Evolutionary conservation across 2,888 invertebrate species (phyloP), one percentile per base, ranked within the genome.

Genomic region (Anoncus sp.): DNA sequence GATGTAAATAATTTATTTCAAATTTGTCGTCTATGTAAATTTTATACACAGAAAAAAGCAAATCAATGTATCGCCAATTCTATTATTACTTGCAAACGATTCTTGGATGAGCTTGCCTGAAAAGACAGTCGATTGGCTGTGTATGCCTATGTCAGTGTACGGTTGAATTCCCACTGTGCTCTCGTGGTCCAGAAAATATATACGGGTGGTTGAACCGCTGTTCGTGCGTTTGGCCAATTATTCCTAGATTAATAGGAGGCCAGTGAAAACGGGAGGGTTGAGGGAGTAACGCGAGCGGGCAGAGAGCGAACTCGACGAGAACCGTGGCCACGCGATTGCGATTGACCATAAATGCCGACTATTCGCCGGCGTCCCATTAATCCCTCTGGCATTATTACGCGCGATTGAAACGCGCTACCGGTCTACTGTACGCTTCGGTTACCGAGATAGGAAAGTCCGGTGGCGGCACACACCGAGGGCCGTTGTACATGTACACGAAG

Each of bases 321-420:
- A 45, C 57, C 47, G 51, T 40, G 53, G 49, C 66, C 71, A 60
- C 78, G 75, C 76, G 78, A 81, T 80, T 76, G 75, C 78, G 76
- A 82, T 81, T 78, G 82, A 81, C 82, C 81, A 80, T 82, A 82
- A 82, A 82, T 70, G 81, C 79, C 77, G 75, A 81, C 81, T 79
- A 72, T 81, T 77, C 73, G 70, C 77, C 62, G 60, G 69, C 75
- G 77, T 65, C 77, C 81, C 79, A 82, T 82, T 82, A 82, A 82
- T 82, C 81, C 78, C 73, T 75, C 49, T 70, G 74, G 79, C 78
- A 82, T 82, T 79, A 81, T 79, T 81, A 77, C 77, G 77, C 76
- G 76, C 81, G 79, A 82, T 82, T 82, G 79, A 82, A 82, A 81
- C 73, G 76, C 71, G 55, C 75, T 69, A 77, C 73, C 72, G 62